phyloP scores from a whole-genome alignment of 2,888 invertebrate species.

The Cataglyphis altisquamis region DNA sequence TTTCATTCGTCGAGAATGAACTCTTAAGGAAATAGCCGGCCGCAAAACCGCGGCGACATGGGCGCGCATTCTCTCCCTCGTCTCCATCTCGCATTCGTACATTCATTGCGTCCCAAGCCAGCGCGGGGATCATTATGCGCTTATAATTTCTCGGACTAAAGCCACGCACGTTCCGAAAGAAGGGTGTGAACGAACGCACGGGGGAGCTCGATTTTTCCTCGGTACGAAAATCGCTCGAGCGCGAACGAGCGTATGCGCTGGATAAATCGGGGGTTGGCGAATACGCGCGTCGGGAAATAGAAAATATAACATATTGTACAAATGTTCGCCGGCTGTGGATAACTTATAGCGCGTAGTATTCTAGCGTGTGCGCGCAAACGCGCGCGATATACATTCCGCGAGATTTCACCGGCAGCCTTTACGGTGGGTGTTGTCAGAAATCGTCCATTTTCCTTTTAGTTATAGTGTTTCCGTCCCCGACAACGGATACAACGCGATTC shows the following conservation, averaged over 20 bases:
- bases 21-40: slow-evolving; percentile 47
- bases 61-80: slow-evolving; percentile 13
- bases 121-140: slow-evolving; percentile 36
- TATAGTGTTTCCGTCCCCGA: background rate
- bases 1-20: slow-evolving; percentile 41
- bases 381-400: slow-evolving; percentile 60
- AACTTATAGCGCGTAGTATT: slow-evolving; percentile 66
- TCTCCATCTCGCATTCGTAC: slow-evolving; percentile 34
- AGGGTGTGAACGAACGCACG: slow-evolving; percentile 54
- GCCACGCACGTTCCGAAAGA: background rate
- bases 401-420: slow-evolving; percentile 69
- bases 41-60: slow-evolving; percentile 15
- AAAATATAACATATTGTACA: slow-evolving; percentile 66
- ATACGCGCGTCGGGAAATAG: slow-evolving; percentile 34
- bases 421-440: slow-evolving; percentile 22
- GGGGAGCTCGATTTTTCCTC: slow-evolving; percentile 58
- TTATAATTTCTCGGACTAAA: slow-evolving; percentile 36
- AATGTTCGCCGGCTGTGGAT: slow-evolving; percentile 42
- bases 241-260: slow-evolving; percentile 35
- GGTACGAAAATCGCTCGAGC: slow-evolving; percentile 72
- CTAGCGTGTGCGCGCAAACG: slow-evolving; percentile 7
- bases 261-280: background rate
- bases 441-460: slow-evolving; percentile 31
- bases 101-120: slow-evolving; percentile 33
- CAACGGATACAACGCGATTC: background rate